phyloP scores from a whole-genome alignment of 2,797 vertebrate species.

The Bufotes viridis region DNA sequence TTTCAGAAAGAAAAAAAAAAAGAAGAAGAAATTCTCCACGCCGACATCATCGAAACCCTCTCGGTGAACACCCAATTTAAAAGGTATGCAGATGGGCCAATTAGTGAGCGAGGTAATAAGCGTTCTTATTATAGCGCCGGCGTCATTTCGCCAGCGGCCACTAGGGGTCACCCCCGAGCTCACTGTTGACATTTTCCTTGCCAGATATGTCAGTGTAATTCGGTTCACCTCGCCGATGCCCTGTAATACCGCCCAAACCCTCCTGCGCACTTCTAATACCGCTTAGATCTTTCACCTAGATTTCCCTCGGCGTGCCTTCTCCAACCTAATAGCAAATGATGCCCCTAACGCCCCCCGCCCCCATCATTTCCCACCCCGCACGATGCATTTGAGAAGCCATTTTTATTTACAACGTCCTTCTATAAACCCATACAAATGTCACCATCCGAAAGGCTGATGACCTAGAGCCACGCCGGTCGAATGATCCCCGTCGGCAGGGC shows the following conservation, averaged over 20 bases:
- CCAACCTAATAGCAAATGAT: not conserved
- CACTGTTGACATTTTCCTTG: constrained; percentile 59
- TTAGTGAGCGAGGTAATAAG: not conserved
- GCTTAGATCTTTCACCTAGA: constrained; percentile 5
- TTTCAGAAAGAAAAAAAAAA: not conserved
- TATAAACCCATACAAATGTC: not conserved
- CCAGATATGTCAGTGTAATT: constrained; percentile 54
- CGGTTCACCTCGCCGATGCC: constrained; percentile 30
- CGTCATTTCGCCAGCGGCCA: not conserved
- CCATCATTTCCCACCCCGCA: not conserved
- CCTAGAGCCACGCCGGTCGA: not conserved
- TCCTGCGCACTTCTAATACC: constrained; percentile 35
- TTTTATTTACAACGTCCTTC: not conserved
- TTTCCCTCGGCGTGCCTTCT: not conserved
- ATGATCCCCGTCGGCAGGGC: not conserved
- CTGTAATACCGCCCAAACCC: constrained; percentile 30
- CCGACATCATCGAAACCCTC: constrained; percentile 9
- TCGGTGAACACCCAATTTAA: constrained; percentile 36
- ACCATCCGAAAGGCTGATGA: not conserved
- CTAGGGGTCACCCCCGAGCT: constrained; percentile 34
- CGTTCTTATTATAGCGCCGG: constrained; percentile 14
- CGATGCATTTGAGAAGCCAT: not conserved
- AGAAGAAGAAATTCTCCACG: not conserved
- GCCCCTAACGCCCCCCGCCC: not conserved
- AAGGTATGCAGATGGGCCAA: not conserved